phyloP scores from a whole-genome alignment of 2,113 vertebrate genomes.

The Pseudopodoces humilis region DNA sequence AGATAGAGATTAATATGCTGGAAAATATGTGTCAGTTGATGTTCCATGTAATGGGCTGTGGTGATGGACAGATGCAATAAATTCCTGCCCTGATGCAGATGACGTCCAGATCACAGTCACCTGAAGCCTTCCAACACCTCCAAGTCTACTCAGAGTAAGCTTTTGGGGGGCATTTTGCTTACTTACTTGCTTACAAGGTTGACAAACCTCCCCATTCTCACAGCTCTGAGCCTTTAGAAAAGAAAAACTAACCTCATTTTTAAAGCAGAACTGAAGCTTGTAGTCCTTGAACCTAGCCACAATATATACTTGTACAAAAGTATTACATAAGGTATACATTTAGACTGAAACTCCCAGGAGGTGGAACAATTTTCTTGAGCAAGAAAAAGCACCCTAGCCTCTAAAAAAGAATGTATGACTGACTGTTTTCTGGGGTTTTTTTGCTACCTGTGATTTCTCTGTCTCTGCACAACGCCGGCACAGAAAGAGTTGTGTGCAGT shows the following conservation, averaged over 20 bases:
- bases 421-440: neutral
- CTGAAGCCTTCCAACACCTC: neutral
- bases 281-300: neutral
- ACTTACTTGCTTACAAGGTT: neutral
- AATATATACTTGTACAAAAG: neutral
- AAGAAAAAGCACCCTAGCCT: neutral
- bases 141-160: neutral
- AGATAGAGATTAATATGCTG: slow-evolving; percentile 34
- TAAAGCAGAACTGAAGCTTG: neutral
- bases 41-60: slow-evolving; percentile 1
- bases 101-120: slow-evolving; percentile 21
- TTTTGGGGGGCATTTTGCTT: neutral
- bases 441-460: neutral
- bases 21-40: slow-evolving; percentile 51
- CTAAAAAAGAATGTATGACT: neutral
- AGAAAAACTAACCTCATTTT: neutral
- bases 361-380: neutral
- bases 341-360: neutral
- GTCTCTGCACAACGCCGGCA: neutral
- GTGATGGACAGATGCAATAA: slow-evolving; percentile 29
- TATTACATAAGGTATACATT: neutral
- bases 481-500: neutral
- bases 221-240: neutral
- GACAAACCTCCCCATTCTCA: neutral
- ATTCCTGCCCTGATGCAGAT: neutral